Conservation (phyloP, 2,888 invertebrate genomes). For the Ochropacha duplaris region DNA sequence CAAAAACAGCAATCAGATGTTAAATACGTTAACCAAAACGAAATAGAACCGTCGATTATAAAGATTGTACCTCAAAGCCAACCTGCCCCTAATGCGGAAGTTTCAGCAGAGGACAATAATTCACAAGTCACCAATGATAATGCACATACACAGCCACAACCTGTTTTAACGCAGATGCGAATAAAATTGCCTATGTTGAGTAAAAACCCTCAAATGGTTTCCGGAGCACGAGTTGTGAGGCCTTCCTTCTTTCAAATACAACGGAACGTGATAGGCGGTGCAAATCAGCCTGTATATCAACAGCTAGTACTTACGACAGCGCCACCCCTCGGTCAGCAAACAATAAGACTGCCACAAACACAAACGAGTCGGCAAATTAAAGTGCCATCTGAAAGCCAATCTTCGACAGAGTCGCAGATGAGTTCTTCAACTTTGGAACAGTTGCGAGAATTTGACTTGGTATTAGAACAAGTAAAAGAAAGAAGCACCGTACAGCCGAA, state of each 20-base stretch:
- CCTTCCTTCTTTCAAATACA: slow-evolving; percentile 84
- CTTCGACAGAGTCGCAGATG: slow-evolving; percentile 83
- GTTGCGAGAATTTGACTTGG: slow-evolving; percentile 90
- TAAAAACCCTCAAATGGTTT: slow-evolving; percentile 80
- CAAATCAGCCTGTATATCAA: slow-evolving; percentile 79
- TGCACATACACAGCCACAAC: slow-evolving; percentile 58
- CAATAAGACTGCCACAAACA: slow-evolving; percentile 66
- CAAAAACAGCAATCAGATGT: slow-evolving; percentile 64
- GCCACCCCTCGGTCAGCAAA: slow-evolving; percentile 71
- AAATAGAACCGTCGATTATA: slow-evolving; percentile 71
- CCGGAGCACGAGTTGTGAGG: slow-evolving; percentile 81
- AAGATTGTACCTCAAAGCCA: slow-evolving; percentile 73
- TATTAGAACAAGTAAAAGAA: slow-evolving; percentile 91
- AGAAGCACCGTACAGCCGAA: slow-evolving; percentile 85
- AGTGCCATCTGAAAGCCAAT: slow-evolving; percentile 56
- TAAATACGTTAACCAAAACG: slow-evolving; percentile 50
- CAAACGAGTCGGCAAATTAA: slow-evolving; percentile 54
- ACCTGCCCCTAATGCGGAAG: slow-evolving; percentile 42
- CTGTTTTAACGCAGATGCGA: slow-evolving; percentile 79
- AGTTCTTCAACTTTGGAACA: slow-evolving; percentile 91
- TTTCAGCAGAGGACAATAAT: slow-evolving; percentile 24
- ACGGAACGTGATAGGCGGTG: slow-evolving; percentile 83
- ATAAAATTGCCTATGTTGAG: slow-evolving; percentile 79
- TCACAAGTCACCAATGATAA: slow-evolving; percentile 57
- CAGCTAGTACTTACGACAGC: slow-evolving; percentile 77